Conservation (phyloP, 30 jellyfish, hydroid and myxozoan genomes). For the Aurelia sp. region DNA sequence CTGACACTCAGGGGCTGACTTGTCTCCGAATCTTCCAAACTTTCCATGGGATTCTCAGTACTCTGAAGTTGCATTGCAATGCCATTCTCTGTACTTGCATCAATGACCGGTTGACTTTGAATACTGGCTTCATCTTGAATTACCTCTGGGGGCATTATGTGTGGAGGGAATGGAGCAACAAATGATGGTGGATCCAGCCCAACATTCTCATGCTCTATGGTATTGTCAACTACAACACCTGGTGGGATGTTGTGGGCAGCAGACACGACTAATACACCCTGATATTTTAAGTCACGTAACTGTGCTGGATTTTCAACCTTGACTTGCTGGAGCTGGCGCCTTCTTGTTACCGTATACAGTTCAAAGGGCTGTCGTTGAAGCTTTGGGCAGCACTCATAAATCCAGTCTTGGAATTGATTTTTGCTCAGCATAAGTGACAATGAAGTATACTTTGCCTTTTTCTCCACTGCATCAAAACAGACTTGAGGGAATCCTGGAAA, state of each 20-base stretch:
- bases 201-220: neutral
- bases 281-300: conserved; percentile 6
- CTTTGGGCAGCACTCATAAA: conserved; percentile 13
- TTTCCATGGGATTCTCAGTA: neutral
- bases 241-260: conserved; percentile 12
- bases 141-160: neutral
- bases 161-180: neutral
- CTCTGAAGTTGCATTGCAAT: conserved; percentile 1
- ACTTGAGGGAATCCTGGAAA: conserved; percentile 8
- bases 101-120: neutral
- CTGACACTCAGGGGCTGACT: conserved; percentile 6
- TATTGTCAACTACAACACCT: neutral
- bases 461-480: neutral
- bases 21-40: neutral
- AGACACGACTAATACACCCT: conserved; percentile 1
- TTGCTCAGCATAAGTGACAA: neutral
- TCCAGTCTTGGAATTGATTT: neutral
- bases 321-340: conserved; percentile 6
- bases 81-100: neutral
- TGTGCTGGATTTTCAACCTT: conserved; percentile 4
- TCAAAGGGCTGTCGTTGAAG: neutral
- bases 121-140: too few relatives aligned
- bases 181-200: conserved; percentile 1
- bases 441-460: conserved; percentile 1
- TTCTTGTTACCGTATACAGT: conserved; percentile 2